Evolutionary conservation across 2,113 vertebrate genomes (phyloP), one percentile per base, ranked within the genome.

Genomic region (Epinephelus moara): DNA sequence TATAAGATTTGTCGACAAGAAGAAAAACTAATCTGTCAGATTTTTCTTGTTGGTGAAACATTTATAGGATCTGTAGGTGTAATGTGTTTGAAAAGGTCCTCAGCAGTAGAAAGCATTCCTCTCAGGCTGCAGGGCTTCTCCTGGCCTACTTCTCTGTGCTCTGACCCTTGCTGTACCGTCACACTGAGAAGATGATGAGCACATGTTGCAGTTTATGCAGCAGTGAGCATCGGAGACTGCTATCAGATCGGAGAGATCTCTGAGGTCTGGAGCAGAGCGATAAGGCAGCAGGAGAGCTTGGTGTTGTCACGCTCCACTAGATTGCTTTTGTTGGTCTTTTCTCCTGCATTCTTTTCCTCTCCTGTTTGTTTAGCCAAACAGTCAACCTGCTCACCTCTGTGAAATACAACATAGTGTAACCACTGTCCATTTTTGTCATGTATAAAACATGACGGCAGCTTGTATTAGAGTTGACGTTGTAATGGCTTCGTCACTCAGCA

Each of bases 141-240:
- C 53, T 23, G 64, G 11, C 76, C 80, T 73, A 74, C 68, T 77
- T 88, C 23, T 23, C 40, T 74, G 50, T 1, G 53, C 61, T n/a
- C 62, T 70, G 71, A 70, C 75, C 67, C 25, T 56, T 6, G 13
- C 45, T 52, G 69, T n/a, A 10, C 9, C 13, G 27, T 33, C 49
- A 64, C 40, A 12, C 55, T 56, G 61, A 85, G 47, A 71, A 4
- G 40, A 71, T 23, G 66, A 82, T 55, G 88, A 85, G 37, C 75
- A 82, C 78, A 82, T 76, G 85, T 61, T 70, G 57, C 68, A 37
- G 52, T 75, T 86, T 8, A 42, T 27, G 72, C 77, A 78, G 69
- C 62, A 33, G 47, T 10, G 74, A 74, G 64, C 55, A 62, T 79
- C 70, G 33, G 6, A 47, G 18, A 3, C 42, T 6, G 6, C 49